phyloP scores from a whole-genome alignment of 2,888 invertebrate genomes.

The Sipunculus nudus region DNA sequence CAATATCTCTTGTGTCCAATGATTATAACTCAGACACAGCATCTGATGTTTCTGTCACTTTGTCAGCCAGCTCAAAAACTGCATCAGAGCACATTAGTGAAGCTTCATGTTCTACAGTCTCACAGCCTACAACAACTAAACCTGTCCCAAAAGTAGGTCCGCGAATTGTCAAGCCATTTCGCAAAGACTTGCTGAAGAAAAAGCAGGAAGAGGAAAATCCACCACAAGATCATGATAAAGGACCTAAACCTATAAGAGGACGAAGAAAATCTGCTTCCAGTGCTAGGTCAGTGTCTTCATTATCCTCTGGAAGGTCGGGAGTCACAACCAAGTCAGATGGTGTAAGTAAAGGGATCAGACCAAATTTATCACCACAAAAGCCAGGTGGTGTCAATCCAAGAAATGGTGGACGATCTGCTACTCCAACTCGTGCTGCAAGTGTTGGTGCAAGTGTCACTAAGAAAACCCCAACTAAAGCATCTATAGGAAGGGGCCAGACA shows the following conservation, averaged over 20 bases:
- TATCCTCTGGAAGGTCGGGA: constrained; percentile 16
- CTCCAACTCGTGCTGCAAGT: too few species aligned
- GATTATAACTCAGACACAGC: constrained; percentile 76
- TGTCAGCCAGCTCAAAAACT: constrained; percentile 49
- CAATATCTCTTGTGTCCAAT: constrained; percentile 77
- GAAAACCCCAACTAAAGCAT: too few species aligned
- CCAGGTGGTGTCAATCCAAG: too few species aligned
- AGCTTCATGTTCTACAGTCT: constrained; percentile 40
- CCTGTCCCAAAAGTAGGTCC: constrained; percentile 55
- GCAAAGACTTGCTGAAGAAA: constrained; percentile 23
- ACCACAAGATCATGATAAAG: constrained; percentile 57
- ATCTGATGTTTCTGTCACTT: constrained; percentile 53
- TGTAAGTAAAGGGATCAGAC: too few species aligned
- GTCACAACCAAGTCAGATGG: too few species aligned
- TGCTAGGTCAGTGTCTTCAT: constrained; percentile 34
- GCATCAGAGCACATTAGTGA: constrained; percentile 47
- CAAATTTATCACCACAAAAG: too few species aligned
- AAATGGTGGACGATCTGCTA: too few species aligned
- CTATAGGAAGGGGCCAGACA: too few species aligned
- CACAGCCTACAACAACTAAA: not conserved
- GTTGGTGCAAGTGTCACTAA: too few species aligned
- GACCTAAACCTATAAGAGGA: constrained; percentile 44
- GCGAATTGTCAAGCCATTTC: constrained; percentile 69
- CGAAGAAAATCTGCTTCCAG: constrained; percentile 32
- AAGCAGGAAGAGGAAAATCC: constrained; percentile 38